Percentiles rank a stretch among this genome's conserved stretches.
Evolutionary conservation across 2,888 invertebrate species (phyloP).

Genomic region (Oscheius sp.): DNA sequence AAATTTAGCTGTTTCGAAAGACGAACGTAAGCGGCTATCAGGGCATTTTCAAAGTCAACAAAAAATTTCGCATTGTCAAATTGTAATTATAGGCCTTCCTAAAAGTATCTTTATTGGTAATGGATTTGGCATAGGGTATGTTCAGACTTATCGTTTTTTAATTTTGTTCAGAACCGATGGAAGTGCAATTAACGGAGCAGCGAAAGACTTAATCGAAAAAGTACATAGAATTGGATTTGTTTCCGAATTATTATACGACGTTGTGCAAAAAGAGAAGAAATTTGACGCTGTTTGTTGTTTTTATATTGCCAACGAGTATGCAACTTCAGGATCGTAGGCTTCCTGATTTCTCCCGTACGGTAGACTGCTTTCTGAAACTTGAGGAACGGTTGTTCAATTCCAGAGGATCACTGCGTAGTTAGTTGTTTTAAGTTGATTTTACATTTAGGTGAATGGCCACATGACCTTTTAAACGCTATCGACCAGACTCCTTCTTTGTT

Average conservation of each 20-base stretch:
- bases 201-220: slow-evolving; percentile 48
- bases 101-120: slow-evolving; percentile 47
- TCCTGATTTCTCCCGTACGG: slow-evolving; percentile 1
- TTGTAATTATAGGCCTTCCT: slow-evolving; percentile 38
- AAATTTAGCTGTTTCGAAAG: background rate
- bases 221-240: slow-evolving; percentile 43
- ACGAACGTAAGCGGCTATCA: background rate
- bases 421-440: background rate
- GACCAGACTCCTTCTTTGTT: slow-evolving; percentile 2
- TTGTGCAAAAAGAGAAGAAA: background rate
- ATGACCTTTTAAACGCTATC: slow-evolving; percentile 5
- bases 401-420: background rate
- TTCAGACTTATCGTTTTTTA: no score
- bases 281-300: slow-evolving; percentile 6
- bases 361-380: background rate
- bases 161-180: slow-evolving; percentile 23
- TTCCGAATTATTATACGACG: slow-evolving; percentile 33
- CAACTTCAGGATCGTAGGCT: slow-evolving; percentile 5
- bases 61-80: slow-evolving; percentile 43
- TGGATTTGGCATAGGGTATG: slow-evolving; percentile 42
- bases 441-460: slow-evolving; percentile 3
- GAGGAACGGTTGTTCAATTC: background rate
- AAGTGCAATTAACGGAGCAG: slow-evolving; percentile 38
- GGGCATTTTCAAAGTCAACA: background rate
- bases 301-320: background rate